These are phyloP conservation scores for Eurytoma californica DNA, from an alignment of 2,888 invertebrate genomes.

Conservation along the genomic window DNA sequence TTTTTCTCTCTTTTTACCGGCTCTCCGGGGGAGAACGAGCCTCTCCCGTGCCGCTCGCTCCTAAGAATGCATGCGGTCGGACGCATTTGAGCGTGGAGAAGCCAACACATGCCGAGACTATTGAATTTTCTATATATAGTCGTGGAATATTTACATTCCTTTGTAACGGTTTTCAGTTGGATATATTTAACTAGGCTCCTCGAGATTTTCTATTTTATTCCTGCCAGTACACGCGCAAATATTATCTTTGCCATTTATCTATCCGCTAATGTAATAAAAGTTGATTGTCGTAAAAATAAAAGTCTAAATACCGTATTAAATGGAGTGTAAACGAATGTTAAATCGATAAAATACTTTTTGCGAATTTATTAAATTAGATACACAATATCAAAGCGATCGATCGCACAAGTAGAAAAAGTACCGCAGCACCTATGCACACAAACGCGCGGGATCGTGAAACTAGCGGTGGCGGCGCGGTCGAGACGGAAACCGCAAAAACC, in stretches of 20 bases:
- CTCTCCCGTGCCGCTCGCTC: background rate
- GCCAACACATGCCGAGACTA: background rate
- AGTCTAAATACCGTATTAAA: too few species aligned
- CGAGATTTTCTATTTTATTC: too few species aligned
- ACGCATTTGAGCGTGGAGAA: background rate
- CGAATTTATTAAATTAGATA: slow-evolving; percentile 3
- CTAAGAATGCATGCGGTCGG: background rate
- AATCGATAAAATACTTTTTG: background rate
- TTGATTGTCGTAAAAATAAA: too few species aligned
- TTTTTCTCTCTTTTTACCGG: slow-evolving; percentile 1
- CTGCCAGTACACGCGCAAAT: too few species aligned
- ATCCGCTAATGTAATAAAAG: too few species aligned
- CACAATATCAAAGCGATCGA: slow-evolving; percentile 1
- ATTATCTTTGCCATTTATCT: too few species aligned
- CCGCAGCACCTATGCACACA: too few species aligned
- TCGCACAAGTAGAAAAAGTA: background rate
- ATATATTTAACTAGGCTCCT: too few species aligned
- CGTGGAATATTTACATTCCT: background rate
- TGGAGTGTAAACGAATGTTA: background rate
- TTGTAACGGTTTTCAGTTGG: background rate
- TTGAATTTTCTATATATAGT: background rate
- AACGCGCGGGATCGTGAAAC: background rate
- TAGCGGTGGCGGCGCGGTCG: slow-evolving; percentile 24
- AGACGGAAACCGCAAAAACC: slow-evolving; percentile 73
- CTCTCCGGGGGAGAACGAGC: background rate